Evolutionary conservation across 2,797 vertebrate genomes (phyloP), one percentile per base, ranked within the genome.

Genomic region (Anguilla anguilla): DNA sequence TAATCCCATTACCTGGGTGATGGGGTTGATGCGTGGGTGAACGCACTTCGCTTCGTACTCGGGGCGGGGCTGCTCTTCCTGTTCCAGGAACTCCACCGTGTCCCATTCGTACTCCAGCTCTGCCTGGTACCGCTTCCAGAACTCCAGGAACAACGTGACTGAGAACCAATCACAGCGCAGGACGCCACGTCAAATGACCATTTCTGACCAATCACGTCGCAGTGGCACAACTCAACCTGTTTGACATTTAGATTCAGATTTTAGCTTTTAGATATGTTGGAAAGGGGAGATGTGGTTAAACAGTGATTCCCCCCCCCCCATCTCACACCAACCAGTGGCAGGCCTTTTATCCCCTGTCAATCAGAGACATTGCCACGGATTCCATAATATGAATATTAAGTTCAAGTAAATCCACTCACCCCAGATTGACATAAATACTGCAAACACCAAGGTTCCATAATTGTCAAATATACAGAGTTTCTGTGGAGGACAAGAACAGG

Each of bases 361-460:
- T 81, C 39, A 49, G 1, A 46, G 19, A 43, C 25, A 35, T 74
- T 74, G 15, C 43, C 7, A 1, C 49, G 15, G 39, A 81, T 11
- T 49, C 61, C 61, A 59, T 4, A 17, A 25, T 43, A 81, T 49
- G 17, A 46, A 22, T 46, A 81, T 81, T 46, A 49, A 81, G 43
- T 82, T 82, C 43, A 82, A n/a, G 39, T 55, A 13, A 35, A 79
- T 85, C 43, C 0, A 92, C 98, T 97, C 94, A 99, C 98, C 97
- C 98, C 98, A 99, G 90, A 99, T 92, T 88, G 97, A 96, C 98
- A 99, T 99, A 93, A 99, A 99, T 87, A 98, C 96, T 25, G 98
- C 98, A 95, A 99, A 99, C 85, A 98, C 94, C 90, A 99, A 92
- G 0, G 98, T 99, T 90, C 97, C 98, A 95, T 95, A 99, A 93